Conservation (phyloP, 35 echinoderm and acorn worm genomes). For the Chiridota heheva region DNA sequence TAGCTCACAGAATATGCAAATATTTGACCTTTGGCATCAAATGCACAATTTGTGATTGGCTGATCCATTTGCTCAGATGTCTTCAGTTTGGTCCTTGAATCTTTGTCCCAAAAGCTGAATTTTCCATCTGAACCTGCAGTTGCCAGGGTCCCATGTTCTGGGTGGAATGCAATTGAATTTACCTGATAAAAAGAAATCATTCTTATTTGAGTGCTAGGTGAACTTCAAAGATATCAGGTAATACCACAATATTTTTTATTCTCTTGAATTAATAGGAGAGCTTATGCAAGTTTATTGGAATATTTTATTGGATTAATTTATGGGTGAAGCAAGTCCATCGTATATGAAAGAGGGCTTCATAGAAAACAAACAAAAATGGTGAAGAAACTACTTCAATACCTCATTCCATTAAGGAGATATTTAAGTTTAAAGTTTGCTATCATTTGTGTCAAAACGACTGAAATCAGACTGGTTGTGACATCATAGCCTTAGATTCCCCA, state of each 20-base stretch:
- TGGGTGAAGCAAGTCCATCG: too few species aligned
- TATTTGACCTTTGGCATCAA: constrained; percentile 98
- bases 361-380: too few species aligned
- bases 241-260: neutral
- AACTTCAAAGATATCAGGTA: neutral
- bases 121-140: constrained; percentile 93
- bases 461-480: too few species aligned
- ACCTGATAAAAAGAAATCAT: constrained; percentile 69
- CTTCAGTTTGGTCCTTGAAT: constrained; percentile 95
- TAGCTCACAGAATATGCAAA: constrained; percentile 93
- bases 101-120: constrained; percentile 99
- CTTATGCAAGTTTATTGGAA: neutral
- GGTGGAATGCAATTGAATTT: constrained; percentile 96
- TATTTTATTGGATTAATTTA: too few species aligned
- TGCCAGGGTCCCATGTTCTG: constrained; percentile 93
- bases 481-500: too few species aligned
- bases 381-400: too few species aligned
- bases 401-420: too few species aligned
- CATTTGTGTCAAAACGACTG: too few species aligned
- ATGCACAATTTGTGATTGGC: constrained; percentile 83
- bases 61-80: constrained; percentile 98
- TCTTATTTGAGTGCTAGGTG: neutral
- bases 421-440: too few species aligned
- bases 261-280: neutral
- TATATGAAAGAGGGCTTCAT: too few species aligned